Conservation (phyloP, 2,113 vertebrate species). For the Mormoops blainvillei region DNA sequence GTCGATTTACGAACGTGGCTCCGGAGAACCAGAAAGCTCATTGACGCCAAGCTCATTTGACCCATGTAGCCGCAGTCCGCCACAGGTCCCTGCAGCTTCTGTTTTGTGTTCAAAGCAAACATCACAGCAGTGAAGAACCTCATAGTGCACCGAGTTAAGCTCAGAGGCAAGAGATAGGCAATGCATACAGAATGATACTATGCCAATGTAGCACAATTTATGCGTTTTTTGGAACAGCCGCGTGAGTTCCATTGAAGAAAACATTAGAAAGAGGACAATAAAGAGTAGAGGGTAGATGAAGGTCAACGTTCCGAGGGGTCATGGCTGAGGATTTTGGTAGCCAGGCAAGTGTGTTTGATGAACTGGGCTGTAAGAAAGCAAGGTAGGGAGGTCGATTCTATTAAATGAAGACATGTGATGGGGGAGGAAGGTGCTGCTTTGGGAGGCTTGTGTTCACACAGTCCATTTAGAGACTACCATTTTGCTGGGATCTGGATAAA, state of each 20-base stretch:
- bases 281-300: not conserved
- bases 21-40: not conserved
- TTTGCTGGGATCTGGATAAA: not conserved
- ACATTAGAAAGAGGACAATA: not conserved
- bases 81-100: not conserved
- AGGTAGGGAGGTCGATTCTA: not conserved
- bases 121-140: not conserved
- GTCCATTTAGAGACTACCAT: not conserved
- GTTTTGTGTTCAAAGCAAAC: not conserved
- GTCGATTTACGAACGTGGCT: not conserved
- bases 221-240: not conserved
- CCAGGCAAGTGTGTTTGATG: not conserved
- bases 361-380: not conserved
- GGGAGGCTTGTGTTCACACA: not conserved
- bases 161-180: too few relatives aligned
- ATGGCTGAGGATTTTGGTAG: not conserved
- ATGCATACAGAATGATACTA: not conserved
- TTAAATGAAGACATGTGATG: not conserved
- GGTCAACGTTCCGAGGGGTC: not conserved
- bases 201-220: not conserved
- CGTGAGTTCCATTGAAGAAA: not conserved
- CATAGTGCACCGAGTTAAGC: not conserved
- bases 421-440: not conserved
- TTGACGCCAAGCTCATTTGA: not conserved
- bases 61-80: not conserved